A percentile compares a stretch with the other conserved stretches of the same genome.
These are phyloP conservation scores for Vulpes lagopus DNA, from an alignment of 2,113 vertebrate species.

Conservation along the genomic window DNA sequence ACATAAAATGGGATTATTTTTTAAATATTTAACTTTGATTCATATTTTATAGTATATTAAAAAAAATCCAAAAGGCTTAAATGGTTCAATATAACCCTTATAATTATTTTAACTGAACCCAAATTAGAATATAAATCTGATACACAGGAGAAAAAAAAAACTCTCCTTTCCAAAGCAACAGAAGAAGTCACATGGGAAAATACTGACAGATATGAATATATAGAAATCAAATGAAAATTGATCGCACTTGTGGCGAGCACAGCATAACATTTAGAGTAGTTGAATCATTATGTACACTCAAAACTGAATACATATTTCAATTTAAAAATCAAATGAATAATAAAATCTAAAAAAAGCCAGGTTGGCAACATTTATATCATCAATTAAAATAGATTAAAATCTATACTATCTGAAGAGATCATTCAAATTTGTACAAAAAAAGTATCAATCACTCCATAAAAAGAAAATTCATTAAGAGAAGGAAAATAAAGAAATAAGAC, in stretches of 20 bases:
- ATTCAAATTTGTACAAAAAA: background rate
- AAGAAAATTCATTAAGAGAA: background rate
- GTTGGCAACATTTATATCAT: background rate
- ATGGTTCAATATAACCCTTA: background rate
- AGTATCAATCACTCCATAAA: background rate
- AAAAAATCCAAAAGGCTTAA: background rate
- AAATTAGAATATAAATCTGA: background rate
- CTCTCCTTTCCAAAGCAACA: background rate
- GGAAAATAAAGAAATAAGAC: background rate
- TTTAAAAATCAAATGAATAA: background rate
- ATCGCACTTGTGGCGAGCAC: background rate
- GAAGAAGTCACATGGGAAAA: constrained; percentile 27
- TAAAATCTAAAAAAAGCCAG: constrained; percentile 48
- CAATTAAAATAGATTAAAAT: background rate
- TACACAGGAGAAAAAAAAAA: background rate
- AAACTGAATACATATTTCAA: background rate
- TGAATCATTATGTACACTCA: background rate
- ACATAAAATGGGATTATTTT: background rate
- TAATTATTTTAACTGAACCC: background rate
- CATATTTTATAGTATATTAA: background rate
- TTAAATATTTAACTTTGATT: background rate
- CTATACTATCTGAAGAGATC: background rate
- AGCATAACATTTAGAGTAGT: background rate
- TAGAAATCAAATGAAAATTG: background rate
- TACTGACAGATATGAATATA: background rate